Base-by-base conservation (phyloP, 2,888 invertebrate species). In the Colletes collaris region DNA sequence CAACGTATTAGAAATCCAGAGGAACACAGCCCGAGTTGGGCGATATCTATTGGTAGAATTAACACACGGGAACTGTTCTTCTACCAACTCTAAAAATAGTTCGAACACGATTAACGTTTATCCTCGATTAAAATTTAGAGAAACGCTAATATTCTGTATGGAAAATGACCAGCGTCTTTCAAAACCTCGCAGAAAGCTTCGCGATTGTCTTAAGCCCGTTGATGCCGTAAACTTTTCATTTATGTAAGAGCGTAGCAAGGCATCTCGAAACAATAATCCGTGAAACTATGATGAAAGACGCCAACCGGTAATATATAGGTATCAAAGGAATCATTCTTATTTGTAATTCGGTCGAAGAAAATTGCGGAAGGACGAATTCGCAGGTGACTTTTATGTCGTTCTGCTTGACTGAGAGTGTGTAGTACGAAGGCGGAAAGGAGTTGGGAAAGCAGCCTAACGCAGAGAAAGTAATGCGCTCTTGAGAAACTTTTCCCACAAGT, bases 401-500 rank as follows among this genome's bases (percentile, higher is more conserved):
- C 85, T 74, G 83, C 73, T 68, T 79, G 78, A 88, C 83, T 82
- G 85, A 79, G 84, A 85, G 77, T 79, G 85, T 81, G 75, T 81
- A 79, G 81, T 82, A 75, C 78, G 81, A 76, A 71, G 81, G 64
- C 80, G 77, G 81, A 81, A 73, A 71, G 79, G 84, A 82, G 87
- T 84, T 86, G 89, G 86, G 89, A 89, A 90, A 89, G 89, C 86
- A 87, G 76, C 49, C 76, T 63, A 73, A 86, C 84, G 88, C 86
- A 85, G 90, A 88, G 90, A 90, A 90, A 89, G 90, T 90, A 82
- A 71, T 81, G 63, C 76, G 79, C 70, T 86, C 88, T 81, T 80
- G 83, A 85, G 86, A 88, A 88, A 89, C 87, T 89, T 89, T 90
- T 90, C 89, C 89, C 90, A 90, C 89, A 88, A 87, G 86, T 86